Conservation (phyloP, 2,888 invertebrate genomes). For the Atethmia centrago region DNA sequence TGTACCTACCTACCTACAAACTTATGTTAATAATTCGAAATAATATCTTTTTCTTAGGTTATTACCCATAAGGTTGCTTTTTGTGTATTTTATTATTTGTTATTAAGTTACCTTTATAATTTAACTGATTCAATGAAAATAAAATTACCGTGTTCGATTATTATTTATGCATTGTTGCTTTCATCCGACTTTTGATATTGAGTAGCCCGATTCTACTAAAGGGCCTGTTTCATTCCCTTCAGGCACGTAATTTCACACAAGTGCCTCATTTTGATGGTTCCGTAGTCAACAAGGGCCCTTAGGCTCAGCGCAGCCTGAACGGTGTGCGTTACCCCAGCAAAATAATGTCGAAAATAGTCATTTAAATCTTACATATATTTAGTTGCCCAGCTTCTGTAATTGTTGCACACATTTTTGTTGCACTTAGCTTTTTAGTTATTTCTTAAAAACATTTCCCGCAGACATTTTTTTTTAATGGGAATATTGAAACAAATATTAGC, state of each 20-base stretch:
- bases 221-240: background rate
- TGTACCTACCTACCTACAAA: background rate
- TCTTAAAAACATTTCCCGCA: too few relatives aligned
- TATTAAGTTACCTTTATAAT: background rate
- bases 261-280: background rate
- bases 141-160: background rate
- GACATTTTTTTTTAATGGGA: too few relatives aligned
- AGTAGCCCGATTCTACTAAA: background rate
- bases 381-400: too few relatives aligned
- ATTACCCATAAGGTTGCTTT: background rate
- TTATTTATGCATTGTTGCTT: background rate
- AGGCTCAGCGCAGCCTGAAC: too few relatives aligned
- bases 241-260: background rate
- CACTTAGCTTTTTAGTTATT: too few relatives aligned
- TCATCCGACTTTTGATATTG: background rate
- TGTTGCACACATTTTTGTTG: too few relatives aligned
- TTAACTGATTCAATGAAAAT: background rate
- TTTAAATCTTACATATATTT: too few relatives aligned
- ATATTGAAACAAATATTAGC: too few relatives aligned
- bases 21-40: background rate
- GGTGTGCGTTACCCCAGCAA: too few relatives aligned
- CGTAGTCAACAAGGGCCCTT: too few relatives aligned
- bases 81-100: background rate
- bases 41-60: background rate
- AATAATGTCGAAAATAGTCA: too few relatives aligned